Evolutionary conservation across 2,888 invertebrate species (phyloP).

Genomic region (Lasioglossum vierecki): DNA sequence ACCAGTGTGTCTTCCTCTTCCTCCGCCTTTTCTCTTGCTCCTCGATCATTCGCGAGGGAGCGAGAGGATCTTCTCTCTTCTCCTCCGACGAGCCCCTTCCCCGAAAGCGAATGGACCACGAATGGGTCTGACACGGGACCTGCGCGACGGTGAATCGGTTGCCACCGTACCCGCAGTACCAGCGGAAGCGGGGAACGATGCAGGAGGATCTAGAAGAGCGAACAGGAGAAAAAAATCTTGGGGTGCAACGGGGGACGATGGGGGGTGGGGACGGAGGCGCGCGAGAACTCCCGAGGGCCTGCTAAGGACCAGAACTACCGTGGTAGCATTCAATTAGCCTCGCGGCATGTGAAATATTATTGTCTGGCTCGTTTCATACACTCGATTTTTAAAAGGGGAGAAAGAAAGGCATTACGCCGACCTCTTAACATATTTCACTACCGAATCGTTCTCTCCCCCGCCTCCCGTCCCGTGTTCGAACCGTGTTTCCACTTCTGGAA

Average conservation of each 20-base stretch:
- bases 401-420: constrained; percentile 73
- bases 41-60: constrained; percentile 25
- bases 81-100: constrained; percentile 16
- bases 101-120: constrained; percentile 18
- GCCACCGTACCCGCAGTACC: constrained; percentile 31
- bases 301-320: constrained; percentile 80
- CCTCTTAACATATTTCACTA: constrained; percentile 76
- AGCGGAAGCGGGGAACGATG: constrained; percentile 24
- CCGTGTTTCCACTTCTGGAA: constrained; percentile 7
- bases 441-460: constrained; percentile 69
- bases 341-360: constrained; percentile 82
- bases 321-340: constrained; percentile 84
- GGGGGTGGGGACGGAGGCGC: constrained; percentile 43
- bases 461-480: not conserved
- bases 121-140: constrained; percentile 44
- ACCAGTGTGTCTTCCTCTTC: not conserved
- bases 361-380: constrained; percentile 74
- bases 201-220: constrained; percentile 43
- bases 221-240: constrained; percentile 14
- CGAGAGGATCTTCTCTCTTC: not conserved
- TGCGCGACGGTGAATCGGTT: constrained; percentile 60
- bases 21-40: not conserved
- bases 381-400: constrained; percentile 74
- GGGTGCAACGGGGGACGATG: not conserved
- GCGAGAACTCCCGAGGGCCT: constrained; percentile 68